Evolutionary conservation across 2,888 invertebrate genomes (phyloP).

Genomic region (Anoplius nigerrimus): DNA sequence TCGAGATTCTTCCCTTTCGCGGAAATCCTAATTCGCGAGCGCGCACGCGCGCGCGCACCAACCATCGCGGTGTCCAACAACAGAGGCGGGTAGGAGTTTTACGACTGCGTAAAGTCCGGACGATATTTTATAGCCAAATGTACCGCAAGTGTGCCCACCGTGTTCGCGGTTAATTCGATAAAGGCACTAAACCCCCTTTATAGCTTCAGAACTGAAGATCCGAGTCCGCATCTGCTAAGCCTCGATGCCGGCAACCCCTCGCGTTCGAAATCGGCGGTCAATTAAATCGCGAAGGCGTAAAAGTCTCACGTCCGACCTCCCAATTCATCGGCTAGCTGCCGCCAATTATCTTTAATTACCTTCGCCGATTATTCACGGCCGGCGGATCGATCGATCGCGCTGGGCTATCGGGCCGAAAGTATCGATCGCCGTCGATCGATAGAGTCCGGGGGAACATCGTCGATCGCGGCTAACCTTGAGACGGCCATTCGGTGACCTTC

Average conservation of each 20-base stretch:
- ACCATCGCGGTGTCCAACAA: no score
- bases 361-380: constrained; percentile 16
- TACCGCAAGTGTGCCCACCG: constrained; percentile 7
- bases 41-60: no score
- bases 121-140: not conserved
- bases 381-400: constrained; percentile 18
- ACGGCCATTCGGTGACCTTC: not conserved
- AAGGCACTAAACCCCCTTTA: not conserved
- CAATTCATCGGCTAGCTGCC: not conserved
- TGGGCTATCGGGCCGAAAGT: not conserved
- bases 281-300: no score
- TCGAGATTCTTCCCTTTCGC: no score
- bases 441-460: not conserved
- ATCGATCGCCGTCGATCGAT: not conserved
- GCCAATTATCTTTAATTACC: constrained; percentile 25
- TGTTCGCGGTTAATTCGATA: constrained; percentile 8
- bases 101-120: constrained; percentile 2
- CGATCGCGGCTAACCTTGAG: constrained; percentile 7
- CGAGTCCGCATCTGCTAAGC: no score
- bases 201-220: not conserved
- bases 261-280: no score
- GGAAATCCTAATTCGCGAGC: no score
- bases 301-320: no score
- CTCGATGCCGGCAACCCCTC: no score
- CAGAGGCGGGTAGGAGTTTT: not conserved